These are phyloP conservation scores for Agrochola lota DNA, from an alignment of 2,888 invertebrate genomes.

Conservation along the genomic window DNA sequence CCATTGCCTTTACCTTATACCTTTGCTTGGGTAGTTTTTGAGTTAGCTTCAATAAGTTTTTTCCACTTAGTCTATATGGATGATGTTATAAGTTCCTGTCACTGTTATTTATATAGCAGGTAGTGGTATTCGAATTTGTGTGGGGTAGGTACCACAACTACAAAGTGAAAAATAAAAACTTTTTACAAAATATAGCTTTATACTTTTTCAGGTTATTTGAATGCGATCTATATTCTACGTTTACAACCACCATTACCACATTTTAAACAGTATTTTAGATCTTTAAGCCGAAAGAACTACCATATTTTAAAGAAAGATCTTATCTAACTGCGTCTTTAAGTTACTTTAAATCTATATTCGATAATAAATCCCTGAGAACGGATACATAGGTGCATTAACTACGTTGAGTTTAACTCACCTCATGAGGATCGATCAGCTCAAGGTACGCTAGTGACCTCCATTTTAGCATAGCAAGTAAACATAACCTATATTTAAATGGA, in stretches of 20 bases:
- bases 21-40: too few relatives aligned
- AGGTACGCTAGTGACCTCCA: constrained; percentile 1
- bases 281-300: neutral
- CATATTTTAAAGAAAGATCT: constrained; percentile 23
- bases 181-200: too few relatives aligned
- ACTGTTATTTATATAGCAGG: too few relatives aligned
- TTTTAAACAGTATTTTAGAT: constrained; percentile 1
- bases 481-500: neutral
- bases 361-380: constrained; percentile 28
- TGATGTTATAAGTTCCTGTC: too few relatives aligned
- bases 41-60: too few relatives aligned
- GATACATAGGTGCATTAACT: constrained; percentile 31
- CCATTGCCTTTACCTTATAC: too few relatives aligned
- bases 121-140: too few relatives aligned
- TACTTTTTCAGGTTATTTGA: neutral
- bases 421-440: constrained; percentile 16
- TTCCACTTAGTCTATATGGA: too few relatives aligned
- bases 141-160: too few relatives aligned
- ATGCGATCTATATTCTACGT: neutral
- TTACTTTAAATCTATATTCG: constrained; percentile 29
- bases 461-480: neutral
- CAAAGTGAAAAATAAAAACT: too few relatives aligned
- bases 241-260: too few relatives aligned
- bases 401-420: constrained; percentile 21
- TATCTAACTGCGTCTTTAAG: constrained; percentile 13